Percentiles rank a stretch among this genome's conserved stretches.
phyloP scores from a whole-genome alignment of 2,113 vertebrate genomes.

The Callipepla californica region DNA sequence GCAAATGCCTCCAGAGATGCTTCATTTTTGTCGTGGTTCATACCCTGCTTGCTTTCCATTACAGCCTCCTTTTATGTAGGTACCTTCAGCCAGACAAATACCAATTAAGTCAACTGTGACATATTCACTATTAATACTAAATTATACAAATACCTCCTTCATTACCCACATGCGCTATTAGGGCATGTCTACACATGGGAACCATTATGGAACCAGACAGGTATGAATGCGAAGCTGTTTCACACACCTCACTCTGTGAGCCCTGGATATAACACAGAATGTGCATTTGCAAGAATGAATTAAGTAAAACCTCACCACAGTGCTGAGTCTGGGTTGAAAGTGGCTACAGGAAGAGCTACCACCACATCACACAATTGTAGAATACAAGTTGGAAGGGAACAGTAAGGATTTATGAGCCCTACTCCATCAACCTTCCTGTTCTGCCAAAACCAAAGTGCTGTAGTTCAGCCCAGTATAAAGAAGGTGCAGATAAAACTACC shows the following conservation, averaged over 20 bases:
- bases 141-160: neutral
- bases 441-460: neutral
- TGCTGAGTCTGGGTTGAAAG: neutral
- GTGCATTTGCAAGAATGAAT: neutral
- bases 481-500: neutral
- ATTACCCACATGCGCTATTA: neutral
- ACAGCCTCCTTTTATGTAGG: conserved; percentile 34
- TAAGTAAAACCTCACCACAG: neutral
- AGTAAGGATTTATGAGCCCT: too few species aligned
- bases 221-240: neutral
- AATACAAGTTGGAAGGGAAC: too few species aligned
- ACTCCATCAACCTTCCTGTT: neutral
- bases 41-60: neutral
- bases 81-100: neutral
- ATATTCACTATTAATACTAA: neutral
- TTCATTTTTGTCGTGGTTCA: neutral
- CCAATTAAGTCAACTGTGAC: neutral
- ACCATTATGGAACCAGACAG: neutral
- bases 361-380: neutral
- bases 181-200: neutral
- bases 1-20: conserved; percentile 3
- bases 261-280: neutral
- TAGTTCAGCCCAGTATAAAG: neutral
- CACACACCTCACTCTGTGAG: neutral
- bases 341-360: neutral